phyloP scores from a whole-genome alignment of 2,113 vertebrate genomes.

The Thomomys bottae region DNA sequence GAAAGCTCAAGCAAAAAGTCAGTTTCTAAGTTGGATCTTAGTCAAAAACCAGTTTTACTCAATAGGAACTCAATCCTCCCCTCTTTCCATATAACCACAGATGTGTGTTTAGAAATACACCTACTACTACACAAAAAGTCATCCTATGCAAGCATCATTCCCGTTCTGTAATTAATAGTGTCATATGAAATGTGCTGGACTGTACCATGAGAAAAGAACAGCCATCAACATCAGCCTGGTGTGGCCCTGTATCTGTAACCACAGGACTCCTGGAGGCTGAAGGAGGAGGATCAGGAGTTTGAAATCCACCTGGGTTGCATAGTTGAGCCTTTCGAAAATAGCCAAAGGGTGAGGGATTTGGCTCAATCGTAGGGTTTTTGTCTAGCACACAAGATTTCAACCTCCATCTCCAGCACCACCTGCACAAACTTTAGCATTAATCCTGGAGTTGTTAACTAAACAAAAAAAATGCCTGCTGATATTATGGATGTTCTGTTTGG shows the following conservation, averaged over 20 bases:
- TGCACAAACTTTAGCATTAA: background rate
- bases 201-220: background rate
- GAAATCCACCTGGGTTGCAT: background rate
- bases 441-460: slow-evolving; percentile 28
- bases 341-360: too few relatives aligned
- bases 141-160: background rate
- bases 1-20: background rate
- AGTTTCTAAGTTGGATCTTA: background rate
- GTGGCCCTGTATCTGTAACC: too few relatives aligned
- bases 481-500: background rate
- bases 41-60: background rate
- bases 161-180: background rate
- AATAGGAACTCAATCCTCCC: background rate
- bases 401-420: too few relatives aligned
- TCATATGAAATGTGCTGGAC: background rate
- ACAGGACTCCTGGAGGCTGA: background rate
- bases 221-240: background rate
- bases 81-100: background rate
- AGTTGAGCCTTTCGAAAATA: background rate
- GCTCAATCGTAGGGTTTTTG: too few relatives aligned
- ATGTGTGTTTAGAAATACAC: background rate
- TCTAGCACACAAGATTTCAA: too few relatives aligned
- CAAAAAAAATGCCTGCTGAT: background rate
- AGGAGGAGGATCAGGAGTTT: background rate
- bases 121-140: background rate